These are phyloP conservation scores for Simalia tracyae DNA, from an alignment of 2,797 vertebrate species.

Conservation along the genomic window DNA sequence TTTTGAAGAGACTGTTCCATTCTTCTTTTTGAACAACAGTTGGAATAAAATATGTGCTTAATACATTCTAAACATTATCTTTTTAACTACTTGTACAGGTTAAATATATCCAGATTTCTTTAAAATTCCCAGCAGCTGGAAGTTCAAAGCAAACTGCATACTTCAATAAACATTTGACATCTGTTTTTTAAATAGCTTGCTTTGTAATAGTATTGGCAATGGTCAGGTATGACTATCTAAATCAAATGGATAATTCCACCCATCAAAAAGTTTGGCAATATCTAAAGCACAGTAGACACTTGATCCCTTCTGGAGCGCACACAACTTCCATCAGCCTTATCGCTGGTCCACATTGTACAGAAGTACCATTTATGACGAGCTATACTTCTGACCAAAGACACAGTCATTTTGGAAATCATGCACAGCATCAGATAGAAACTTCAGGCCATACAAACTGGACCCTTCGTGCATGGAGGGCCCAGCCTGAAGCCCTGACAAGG, in stretches of 20 bases:
- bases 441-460: neutral
- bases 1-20: neutral
- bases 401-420: neutral
- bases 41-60: neutral
- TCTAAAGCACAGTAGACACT: neutral
- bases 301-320: neutral
- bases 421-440: neutral
- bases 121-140: neutral
- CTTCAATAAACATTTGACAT: neutral
- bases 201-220: neutral
- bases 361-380: neutral
- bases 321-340: neutral
- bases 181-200: neutral
- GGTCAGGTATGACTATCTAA: neutral
- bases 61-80: neutral
- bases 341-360: neutral
- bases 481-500: no score
- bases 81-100: neutral
- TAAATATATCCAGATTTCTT: constrained; percentile 1
- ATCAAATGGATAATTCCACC: neutral
- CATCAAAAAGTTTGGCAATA: neutral
- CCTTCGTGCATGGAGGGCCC: neutral
- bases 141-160: neutral
- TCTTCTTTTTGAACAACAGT: neutral
- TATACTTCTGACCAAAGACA: neutral